These are phyloP conservation scores for Spodoptera litura DNA, from an alignment of 1,140 invertebrate genomes.

Conservation along the genomic window DNA sequence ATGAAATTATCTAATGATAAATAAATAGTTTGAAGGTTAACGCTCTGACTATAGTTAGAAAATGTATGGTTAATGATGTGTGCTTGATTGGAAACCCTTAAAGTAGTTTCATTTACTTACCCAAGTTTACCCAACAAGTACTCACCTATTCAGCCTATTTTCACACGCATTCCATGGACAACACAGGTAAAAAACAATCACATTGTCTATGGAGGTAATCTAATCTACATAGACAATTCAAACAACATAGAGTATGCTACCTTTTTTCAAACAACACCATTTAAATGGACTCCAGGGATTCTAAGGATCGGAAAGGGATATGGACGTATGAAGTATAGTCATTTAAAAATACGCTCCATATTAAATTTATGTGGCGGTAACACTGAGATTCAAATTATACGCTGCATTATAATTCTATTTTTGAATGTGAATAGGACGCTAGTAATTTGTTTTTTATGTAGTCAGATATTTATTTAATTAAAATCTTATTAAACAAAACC, in stretches of 20 bases:
- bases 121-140: background rate
- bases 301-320: slow-evolving; percentile 31
- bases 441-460: no score
- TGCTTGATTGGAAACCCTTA: no score
- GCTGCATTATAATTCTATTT: no score
- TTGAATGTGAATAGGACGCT: no score
- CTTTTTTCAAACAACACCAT: slow-evolving; percentile 33
- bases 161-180: background rate
- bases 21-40: no score
- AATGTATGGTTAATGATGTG: no score
- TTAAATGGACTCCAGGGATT: slow-evolving; percentile 19
- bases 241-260: slow-evolving; percentile 28
- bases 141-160: background rate
- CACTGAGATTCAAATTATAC: background rate
- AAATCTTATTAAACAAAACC: no score
- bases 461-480: no score
- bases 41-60: no score
- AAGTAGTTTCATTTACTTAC: background rate
- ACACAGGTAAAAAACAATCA: slow-evolving; percentile 33
- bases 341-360: slow-evolving; percentile 32
- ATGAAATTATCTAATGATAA: no score
- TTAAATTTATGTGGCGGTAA: background rate
- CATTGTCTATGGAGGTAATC: slow-evolving; percentile 7
- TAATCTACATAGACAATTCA: slow-evolving; percentile 37
- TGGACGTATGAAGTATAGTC: slow-evolving; percentile 1